These are phyloP conservation scores for Heliothis peltigera DNA, from an alignment of 2,888 invertebrate genomes.

Conservation along the genomic window DNA sequence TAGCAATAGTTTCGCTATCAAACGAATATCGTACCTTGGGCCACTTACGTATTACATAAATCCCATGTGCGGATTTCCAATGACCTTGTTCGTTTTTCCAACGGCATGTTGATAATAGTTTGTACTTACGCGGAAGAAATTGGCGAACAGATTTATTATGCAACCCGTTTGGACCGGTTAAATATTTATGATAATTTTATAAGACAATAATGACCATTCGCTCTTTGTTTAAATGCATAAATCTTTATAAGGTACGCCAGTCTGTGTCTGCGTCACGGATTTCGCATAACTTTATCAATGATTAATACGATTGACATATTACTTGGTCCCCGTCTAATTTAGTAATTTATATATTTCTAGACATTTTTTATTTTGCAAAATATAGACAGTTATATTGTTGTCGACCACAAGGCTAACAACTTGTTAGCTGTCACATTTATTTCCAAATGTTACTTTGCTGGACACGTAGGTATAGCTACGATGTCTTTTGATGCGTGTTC, in stretches of 20 bases:
- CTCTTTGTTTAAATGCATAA: constrained; percentile 34
- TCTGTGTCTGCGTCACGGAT: constrained; percentile 13
- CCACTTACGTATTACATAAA: constrained; percentile 61
- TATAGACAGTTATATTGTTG: background rate
- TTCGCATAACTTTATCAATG: constrained; percentile 15
- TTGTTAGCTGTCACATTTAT: background rate
- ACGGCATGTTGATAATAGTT: constrained; percentile 30
- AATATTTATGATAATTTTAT: constrained; percentile 41
- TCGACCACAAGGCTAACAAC: constrained; percentile 31
- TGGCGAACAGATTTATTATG: constrained; percentile 35
- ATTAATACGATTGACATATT: background rate
- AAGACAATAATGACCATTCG: constrained; percentile 36
- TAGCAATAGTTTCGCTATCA: constrained; percentile 55
- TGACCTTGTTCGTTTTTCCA: constrained; percentile 44
- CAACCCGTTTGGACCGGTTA: constrained; percentile 43
- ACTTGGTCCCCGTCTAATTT: constrained; percentile 1
- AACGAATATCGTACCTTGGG: constrained; percentile 57
- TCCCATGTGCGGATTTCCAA: constrained; percentile 43
- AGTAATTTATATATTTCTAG: background rate
- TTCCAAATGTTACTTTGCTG: constrained; percentile 16
- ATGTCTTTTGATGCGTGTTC: background rate
- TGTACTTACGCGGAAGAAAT: constrained; percentile 58
- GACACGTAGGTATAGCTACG: background rate
- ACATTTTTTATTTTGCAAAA: background rate
- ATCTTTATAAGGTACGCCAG: constrained; percentile 21